Evolutionary conservation across 2,113 vertebrate genomes (phyloP), one percentile per base, ranked within the genome.

Genomic region (Prochilodus magdalenae): DNA sequence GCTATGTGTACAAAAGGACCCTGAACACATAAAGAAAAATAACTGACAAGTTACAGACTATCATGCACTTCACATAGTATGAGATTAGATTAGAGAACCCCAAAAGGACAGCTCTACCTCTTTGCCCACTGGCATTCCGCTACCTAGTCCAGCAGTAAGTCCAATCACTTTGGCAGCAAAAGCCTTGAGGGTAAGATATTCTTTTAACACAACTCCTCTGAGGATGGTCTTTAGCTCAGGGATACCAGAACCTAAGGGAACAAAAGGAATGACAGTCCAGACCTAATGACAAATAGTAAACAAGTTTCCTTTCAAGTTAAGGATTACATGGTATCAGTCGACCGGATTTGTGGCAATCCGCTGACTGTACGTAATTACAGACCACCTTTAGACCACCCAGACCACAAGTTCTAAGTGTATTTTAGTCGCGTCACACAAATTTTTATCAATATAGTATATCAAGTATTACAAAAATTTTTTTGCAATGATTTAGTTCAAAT

Each of bases 1-100:
- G 97, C 97, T 13, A 99, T 99, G 86, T 99, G 97, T 7, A 99
- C 97, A 36, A 99, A 99, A 2, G 97, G 97, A 55, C 97, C 97
- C 97, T 99, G 90, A 26, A n/a, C 12, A 84, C 6, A 79, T 20
- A 26, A 0, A 62, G 55, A 24, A 10, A 72, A 5, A 70, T 29
- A 12, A 30, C 20, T 29, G 24, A 29, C 59, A 26, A 60, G 44
- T 33, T 24, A 18, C 29, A 81, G 10, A 5, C 16, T 20, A 66
- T 59, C 24, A 22, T 11, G 15, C 18, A 79, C 8, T 53, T 15
- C 55, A 78, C 49, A 18, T 36, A 36, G 49, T 40, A 55, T 3
- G 69, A 79, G 26, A 65, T 59, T 60, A 59, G 18, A n/a, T 16
- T 53, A 66, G 4, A n/a, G 15, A 49, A 65, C n/a, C 20, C 66